Percentiles rank a stretch among this genome's conserved stretches.
Evolutionary conservation across 1,140 invertebrate species (phyloP).

Genomic region (Monomorium pharaonis): DNA sequence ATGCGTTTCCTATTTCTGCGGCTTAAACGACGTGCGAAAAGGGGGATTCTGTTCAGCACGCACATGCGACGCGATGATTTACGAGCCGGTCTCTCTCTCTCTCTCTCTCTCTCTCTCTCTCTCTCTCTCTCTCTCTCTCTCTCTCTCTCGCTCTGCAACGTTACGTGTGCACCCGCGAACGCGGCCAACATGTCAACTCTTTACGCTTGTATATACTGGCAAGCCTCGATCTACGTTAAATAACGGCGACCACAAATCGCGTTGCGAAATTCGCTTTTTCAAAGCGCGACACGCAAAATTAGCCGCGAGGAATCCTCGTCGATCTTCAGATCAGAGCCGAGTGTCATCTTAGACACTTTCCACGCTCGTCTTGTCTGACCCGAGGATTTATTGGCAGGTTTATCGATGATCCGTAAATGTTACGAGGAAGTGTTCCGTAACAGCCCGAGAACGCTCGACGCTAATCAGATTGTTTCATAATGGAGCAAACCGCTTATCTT

Average conservation of each 20-base stretch:
- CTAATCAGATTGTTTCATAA: constrained; percentile 19
- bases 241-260: neutral
- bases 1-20: constrained; percentile 11
- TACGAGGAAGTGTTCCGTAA: constrained; percentile 50
- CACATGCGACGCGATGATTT: constrained; percentile 18
- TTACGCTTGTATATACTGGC: neutral
- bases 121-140: too few species aligned
- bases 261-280: neutral
- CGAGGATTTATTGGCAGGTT: constrained; percentile 39
- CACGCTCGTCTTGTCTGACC: constrained; percentile 33
- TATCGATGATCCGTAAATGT: constrained; percentile 65
- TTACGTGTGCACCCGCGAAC: neutral
- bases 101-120: too few species aligned
- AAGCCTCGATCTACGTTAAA: neutral
- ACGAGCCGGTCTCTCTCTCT: constrained; percentile 16
- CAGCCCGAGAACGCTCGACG: neutral
- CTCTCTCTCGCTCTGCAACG: too few species aligned
- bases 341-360: constrained; percentile 28
- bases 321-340: too few species aligned
- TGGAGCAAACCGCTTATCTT: neutral
- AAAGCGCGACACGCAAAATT: too few species aligned
- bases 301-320: too few species aligned
- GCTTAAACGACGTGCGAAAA: constrained; percentile 20
- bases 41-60: neutral
- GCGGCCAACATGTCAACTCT: neutral